Conservation (phyloP, 92 coral and sea anemone genomes). For the Zoanthus solanderi region DNA sequence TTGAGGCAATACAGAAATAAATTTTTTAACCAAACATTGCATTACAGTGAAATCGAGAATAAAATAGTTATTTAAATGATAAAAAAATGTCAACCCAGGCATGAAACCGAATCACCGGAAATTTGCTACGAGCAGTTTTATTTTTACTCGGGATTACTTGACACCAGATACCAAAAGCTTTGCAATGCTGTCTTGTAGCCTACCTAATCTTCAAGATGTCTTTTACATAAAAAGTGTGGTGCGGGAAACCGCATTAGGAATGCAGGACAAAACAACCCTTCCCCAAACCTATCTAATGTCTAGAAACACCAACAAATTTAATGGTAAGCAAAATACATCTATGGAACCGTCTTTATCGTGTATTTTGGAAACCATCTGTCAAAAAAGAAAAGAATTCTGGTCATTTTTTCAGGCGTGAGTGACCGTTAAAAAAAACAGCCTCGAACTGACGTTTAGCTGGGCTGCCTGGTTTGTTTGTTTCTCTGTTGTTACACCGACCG, state of each 20-base stretch:
- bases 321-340: too few species aligned
- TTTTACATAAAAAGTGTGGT: too few species aligned
- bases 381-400: too few species aligned
- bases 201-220: background rate
- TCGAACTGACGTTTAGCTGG: background rate
- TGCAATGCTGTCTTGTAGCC: background rate
- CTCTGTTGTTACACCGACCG: background rate
- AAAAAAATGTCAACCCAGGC: background rate
- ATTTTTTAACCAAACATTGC: background rate
- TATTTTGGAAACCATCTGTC: too few species aligned
- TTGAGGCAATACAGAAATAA: background rate
- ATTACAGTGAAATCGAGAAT: background rate
- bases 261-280: too few species aligned
- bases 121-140: background rate
- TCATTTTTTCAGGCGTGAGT: too few species aligned
- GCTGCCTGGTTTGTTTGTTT: background rate
- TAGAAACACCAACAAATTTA: too few species aligned
- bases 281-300: too few species aligned
- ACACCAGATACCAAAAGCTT: background rate
- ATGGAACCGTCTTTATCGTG: too few species aligned
- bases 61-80: background rate
- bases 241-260: too few species aligned
- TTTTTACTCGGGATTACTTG: background rate
- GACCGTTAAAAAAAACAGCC: too few species aligned
- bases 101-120: background rate